Evolutionary conservation across 2,113 vertebrate genomes (phyloP).

Genomic region (Helogale parvula): DNA sequence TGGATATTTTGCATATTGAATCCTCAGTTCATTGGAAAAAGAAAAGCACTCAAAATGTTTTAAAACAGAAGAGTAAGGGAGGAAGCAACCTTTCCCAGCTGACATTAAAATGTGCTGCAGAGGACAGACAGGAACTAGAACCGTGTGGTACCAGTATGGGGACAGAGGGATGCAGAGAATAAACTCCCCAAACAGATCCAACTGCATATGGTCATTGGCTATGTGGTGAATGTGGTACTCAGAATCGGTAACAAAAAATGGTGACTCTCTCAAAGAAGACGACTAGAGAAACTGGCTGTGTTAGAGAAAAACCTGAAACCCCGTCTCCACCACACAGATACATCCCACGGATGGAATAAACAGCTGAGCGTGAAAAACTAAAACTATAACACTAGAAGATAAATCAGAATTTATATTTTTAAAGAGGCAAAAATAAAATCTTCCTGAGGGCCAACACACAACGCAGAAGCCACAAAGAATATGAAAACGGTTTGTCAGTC

Average conservation of each 20-base stretch:
- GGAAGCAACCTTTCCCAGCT: not conserved
- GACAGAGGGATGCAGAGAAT: not conserved
- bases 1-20: not conserved
- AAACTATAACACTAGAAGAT: constrained; percentile 5
- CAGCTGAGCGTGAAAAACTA: not conserved
- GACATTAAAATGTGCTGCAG: not conserved
- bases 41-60: not conserved
- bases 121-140: not conserved
- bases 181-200: not conserved
- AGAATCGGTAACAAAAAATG: not conserved
- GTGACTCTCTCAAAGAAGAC: not conserved
- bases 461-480: not conserved
- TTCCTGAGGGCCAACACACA: not conserved
- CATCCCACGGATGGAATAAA: not conserved
- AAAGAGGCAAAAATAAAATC: not conserved
- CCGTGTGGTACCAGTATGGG: not conserved
- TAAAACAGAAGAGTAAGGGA: not conserved
- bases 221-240: not conserved
- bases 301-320: not conserved
- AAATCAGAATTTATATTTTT: constrained; percentile 5
- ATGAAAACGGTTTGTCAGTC: not conserved
- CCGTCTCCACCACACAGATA: not conserved
- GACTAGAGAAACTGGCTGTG: not conserved
- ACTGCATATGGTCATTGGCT: not conserved
- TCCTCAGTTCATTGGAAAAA: not conserved